A percentile compares a stretch with the other conserved stretches of the same genome.
Conservation (phyloP, 2,113 vertebrate genomes). For the Zapus hudsonius region DNA sequence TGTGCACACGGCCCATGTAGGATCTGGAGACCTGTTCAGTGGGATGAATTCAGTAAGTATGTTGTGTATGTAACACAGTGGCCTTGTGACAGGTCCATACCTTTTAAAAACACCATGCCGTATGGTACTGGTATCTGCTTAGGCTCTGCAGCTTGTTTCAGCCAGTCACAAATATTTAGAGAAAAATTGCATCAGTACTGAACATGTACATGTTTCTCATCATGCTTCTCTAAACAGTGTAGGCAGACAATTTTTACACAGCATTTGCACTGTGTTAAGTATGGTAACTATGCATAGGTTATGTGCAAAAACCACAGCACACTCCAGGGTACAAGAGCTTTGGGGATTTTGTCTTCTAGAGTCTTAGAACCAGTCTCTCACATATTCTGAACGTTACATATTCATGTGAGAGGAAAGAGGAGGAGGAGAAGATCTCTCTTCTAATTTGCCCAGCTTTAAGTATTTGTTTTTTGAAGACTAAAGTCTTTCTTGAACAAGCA, state of each 20-base stretch:
- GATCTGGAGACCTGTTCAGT: conserved; percentile 93
- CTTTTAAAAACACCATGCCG: not conserved
- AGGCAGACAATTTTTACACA: not conserved
- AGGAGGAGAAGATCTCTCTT: no score
- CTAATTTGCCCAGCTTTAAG: not conserved
- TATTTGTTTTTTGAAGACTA: not conserved
- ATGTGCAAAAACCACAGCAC: not conserved
- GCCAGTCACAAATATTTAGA: not conserved
- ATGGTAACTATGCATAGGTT: not conserved
- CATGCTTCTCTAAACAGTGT: not conserved
- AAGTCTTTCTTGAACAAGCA: not conserved
- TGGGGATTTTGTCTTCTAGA: no score
- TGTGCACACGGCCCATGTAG: conserved; percentile 93
- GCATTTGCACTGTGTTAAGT: not conserved
- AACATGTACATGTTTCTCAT: not conserved
- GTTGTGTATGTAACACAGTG: accelerated
- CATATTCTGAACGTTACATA: no score
- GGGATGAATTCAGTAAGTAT: conserved; percentile 92
- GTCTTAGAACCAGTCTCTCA: no score
- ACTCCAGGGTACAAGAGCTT: no score
- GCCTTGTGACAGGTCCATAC: not conserved
- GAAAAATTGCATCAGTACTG: not conserved
- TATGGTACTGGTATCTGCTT: not conserved
- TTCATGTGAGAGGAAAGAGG: no score
- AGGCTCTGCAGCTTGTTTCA: not conserved